Evolutionary conservation across 2,888 invertebrate genomes (phyloP), one percentile per base, ranked within the genome.

Genomic region (Pristionchus arcanus): DNA sequence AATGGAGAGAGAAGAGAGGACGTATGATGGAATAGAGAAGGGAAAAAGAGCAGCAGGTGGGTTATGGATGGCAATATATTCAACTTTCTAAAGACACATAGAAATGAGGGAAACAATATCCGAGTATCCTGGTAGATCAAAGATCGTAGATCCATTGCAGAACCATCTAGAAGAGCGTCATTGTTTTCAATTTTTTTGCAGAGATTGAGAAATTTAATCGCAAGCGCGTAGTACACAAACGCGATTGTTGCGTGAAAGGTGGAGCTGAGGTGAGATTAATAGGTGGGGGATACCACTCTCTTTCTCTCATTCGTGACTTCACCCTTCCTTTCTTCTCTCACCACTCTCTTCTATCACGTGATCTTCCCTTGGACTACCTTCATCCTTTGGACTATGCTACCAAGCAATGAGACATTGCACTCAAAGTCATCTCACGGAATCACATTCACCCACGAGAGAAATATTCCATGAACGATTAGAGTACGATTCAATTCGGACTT

Each of bases 331-430:
- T 81, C 81, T 49, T 37, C 81, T 81, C 74, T 74, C 74, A 25
- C 31, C 68, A 71, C 34, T 71, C 81, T 81, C 34, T 74, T 28
- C 81, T 49, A 81, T 81, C 81, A 81, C 81, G 81, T 81, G 81
- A 81, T 81, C 49, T 28, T n/a, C 81, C 25, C 81, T 49, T 81
- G 81, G 53, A 81, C 53, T 53, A n/a, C 11, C 81, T 49, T 53
- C 42, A n/a, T 53, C 81, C 81, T 81, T 81, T 81, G 49, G 49
- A 53, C 49, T 81, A 15, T 16, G 13, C 81, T 53, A 4, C 81
- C 5, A 42, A 42, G 34, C 9, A 1, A 25, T 42, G 74, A 42
- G 25, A 42, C 74, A 71, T 3, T 34, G 15, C 71, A 71, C 15
- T 34, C 19, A 2, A 49, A 81, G 81, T 13, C 25, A 2, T 42